Conservation (phyloP, 2,797 vertebrate species). For the Diplodus puntazzo region DNA sequence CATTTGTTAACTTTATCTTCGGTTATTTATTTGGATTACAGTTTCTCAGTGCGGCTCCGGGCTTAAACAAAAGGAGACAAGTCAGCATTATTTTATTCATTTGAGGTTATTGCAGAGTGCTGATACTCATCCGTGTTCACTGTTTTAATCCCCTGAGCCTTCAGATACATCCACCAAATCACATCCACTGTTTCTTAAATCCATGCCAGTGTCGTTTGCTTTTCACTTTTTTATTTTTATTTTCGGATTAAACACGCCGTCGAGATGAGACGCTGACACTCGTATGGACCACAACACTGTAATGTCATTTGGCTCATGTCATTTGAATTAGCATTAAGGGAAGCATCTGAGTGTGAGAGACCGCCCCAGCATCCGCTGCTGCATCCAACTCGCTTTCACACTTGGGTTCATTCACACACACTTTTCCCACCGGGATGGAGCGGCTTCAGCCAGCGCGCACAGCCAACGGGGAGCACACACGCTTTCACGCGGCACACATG, state of each 20-base stretch:
- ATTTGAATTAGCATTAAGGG: conserved; percentile 63
- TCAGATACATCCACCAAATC: not conserved
- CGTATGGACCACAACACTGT: not conserved
- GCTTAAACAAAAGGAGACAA: not conserved
- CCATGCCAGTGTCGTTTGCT: not conserved
- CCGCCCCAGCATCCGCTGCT: conserved; percentile 74
- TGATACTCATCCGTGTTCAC: not conserved
- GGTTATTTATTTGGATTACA: conserved; percentile 7
- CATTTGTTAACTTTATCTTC: conserved; percentile 13
- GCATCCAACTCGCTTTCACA: conserved; percentile 76
- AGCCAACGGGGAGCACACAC: conserved; percentile 70
- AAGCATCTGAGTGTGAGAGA: conserved; percentile 72
- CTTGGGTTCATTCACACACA: conserved; percentile 87
- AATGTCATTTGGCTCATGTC: conserved; percentile 57
- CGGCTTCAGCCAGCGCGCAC: conserved; percentile 83
- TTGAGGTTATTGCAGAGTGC: not conserved
- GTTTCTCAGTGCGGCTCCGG: not conserved
- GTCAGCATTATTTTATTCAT: not conserved
- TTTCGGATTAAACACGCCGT: not conserved
- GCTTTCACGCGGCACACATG: conserved; percentile 85
- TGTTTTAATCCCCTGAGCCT: not conserved
- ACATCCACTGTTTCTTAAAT: not conserved
- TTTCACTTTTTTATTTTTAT: not conserved
- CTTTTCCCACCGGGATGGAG: conserved; percentile 95
- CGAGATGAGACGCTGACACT: not conserved